Evolutionary conservation across 2,797 vertebrate species (phyloP), one percentile per base, ranked within the genome.

Genomic region (Melanotaenia maccullochi): DNA sequence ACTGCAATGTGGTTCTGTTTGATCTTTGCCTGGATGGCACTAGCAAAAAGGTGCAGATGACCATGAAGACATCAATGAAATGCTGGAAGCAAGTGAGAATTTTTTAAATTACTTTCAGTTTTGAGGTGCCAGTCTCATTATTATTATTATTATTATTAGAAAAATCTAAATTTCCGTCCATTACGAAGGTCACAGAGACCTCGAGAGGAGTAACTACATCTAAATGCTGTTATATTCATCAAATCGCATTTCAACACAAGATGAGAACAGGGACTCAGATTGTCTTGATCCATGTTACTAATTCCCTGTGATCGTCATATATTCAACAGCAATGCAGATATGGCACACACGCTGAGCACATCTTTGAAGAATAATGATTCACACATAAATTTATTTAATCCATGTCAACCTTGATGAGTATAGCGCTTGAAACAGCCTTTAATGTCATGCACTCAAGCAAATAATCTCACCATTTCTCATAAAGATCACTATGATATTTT

Each of bases 391-490:
- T 68, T 1, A 55, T 82, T 66, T 87, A 66, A 86, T 79, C 76
- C 58, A 58, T 59, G 58, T 75, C 81, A 86, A 73, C 67, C 83
- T 79, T 60, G 47, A 85, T 82, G 81, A 85, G 61, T 76, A 49
- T 61, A n/a, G 18, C 76, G 76, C 69, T 63, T 72, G 28, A 82
- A 83, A 78, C 38, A 56, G 44, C 58, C 77, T 42, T 78, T 86
- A 81, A 84, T 87, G 69, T 86, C 75, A 81, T 72, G 73, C 28
- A 54, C 67, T 73, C 57, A 63, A 58, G 70, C 72, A 57, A 82
- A 87, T 90, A 85, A 87, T 87, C 76, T 74, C 33, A 35, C 33
- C 25, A 4, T 70, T 91, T 90, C 87, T 68, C 68, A 55, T 83
- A 85, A 86, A 79, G 42, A 80, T 69, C 74, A 68, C 60, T 47